Base-by-base conservation (phyloP, 2,113 vertebrate species). In the Aegotheles bennettii region DNA sequence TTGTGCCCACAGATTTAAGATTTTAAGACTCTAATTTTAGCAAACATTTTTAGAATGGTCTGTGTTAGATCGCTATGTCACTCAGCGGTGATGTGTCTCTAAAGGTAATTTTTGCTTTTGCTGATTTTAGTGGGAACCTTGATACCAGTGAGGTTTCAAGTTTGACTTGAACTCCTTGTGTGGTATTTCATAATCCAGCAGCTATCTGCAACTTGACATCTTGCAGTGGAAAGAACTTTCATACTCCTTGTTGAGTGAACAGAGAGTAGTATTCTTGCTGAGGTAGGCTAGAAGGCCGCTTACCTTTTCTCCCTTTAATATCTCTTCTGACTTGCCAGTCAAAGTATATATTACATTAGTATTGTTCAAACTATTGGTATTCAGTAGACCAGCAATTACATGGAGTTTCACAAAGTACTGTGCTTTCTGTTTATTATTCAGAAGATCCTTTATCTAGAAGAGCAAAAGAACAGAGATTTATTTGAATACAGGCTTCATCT, bases 321-420 rank as follows among this genome's bases (percentile, higher is more conserved):
- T 87, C 87, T 98, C 98, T 28, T 97, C 99, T 3, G 98, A 84
- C 90, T 98, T 99, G 43, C 99, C 99, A 0, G 99, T 99, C 95
- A 99, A 87, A 13, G 98, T 99, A 67, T 99, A 99, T 96, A 98
- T 98, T 17, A 96, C 53, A 23, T 97, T 74, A 2, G 89, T 98
- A 40, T 67, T 97, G 77, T 98, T 98, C 97, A 99, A 96, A 9
- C 17, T 87, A n/a, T 97, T 97, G 4, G 93, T 96, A 26, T 94
- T 94, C 96, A 99, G 91, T 48, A 98, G 98, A 24, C 98, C 99
- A 6, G 99, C 98, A 57, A 99, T 98, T 94, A 99, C 91, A 90
- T 99, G 99, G 56, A 99, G 98, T 73, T 99, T 99, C 82, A 98
- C 96, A 3, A 99, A 98, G 97, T 99, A 98, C 29, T 96, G 97